Evolutionary conservation across 2,888 invertebrate genomes (phyloP).

Genomic region (Phyllotreta striolata): DNA sequence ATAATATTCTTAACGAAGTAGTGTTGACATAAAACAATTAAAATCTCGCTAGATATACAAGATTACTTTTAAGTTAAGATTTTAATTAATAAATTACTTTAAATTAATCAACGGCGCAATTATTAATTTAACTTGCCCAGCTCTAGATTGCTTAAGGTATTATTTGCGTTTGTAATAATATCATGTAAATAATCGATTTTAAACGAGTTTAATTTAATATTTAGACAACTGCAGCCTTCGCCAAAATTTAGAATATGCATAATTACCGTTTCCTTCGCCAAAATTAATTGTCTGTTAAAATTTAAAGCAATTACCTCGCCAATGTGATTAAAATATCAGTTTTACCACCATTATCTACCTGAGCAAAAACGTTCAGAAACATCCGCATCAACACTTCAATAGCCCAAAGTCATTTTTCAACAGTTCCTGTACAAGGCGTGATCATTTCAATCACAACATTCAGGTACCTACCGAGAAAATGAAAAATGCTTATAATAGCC

Average conservation of each 20-base stretch:
- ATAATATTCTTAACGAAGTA: no score
- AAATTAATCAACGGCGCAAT: not conserved
- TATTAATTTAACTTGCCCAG: no score
- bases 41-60: no score
- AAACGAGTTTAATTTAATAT: not conserved
- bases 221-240: not conserved
- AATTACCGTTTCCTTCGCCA: not conserved
- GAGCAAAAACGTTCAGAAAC: no score
- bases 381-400: not conserved
- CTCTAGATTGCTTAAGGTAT: no score
- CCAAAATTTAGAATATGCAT: not conserved
- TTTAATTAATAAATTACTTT: not conserved
- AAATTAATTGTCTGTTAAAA: not conserved
- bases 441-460: slow-evolving; percentile 12
- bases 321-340: no score
- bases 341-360: no score
- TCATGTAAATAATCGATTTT: no score
- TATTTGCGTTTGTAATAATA: no score
- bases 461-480: slow-evolving; percentile 13
- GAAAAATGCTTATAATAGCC: not conserved
- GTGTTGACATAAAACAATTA: no score
- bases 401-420: slow-evolving; percentile 18
- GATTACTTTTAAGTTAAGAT: not conserved
- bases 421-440: slow-evolving; percentile 11
- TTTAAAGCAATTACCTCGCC: no score